These are phyloP conservation scores for Heliconius melpomene DNA, from an alignment of 1,140 invertebrate genomes.

Conservation along the genomic window DNA sequence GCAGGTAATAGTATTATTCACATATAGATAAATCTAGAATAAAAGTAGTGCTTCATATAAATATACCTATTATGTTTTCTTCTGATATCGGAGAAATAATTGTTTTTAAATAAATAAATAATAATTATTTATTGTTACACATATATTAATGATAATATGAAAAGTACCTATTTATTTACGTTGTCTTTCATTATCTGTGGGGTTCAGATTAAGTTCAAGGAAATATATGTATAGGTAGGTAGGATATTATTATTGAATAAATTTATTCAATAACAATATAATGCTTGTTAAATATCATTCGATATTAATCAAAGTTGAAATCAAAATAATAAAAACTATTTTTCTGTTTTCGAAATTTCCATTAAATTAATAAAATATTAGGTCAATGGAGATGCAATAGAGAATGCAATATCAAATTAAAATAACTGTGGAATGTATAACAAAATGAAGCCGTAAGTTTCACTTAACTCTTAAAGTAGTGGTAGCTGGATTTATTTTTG, in stretches of 20 bases:
- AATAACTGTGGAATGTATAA: background rate
- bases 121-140: background rate
- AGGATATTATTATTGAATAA: background rate
- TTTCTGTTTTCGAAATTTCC: too few species aligned
- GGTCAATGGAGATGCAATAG: too few species aligned
- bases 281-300: background rate
- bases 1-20: background rate
- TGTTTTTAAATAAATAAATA: background rate
- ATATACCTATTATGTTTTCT: background rate
- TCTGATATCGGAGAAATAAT: background rate
- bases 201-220: background rate
- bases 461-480: background rate
- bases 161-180: background rate
- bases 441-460: constrained; percentile 3
- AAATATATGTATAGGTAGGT: background rate
- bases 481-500: background rate
- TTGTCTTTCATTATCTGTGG: background rate
- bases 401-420: background rate
- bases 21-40: background rate
- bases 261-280: background rate
- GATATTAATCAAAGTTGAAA: too few species aligned
- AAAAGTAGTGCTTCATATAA: background rate
- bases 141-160: background rate
- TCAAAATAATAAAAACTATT: too few species aligned
- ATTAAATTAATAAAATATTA: background rate